These are phyloP conservation scores for Cartodere bifasciata DNA, from an alignment of 2,888 invertebrate genomes.

Conservation along the genomic window DNA sequence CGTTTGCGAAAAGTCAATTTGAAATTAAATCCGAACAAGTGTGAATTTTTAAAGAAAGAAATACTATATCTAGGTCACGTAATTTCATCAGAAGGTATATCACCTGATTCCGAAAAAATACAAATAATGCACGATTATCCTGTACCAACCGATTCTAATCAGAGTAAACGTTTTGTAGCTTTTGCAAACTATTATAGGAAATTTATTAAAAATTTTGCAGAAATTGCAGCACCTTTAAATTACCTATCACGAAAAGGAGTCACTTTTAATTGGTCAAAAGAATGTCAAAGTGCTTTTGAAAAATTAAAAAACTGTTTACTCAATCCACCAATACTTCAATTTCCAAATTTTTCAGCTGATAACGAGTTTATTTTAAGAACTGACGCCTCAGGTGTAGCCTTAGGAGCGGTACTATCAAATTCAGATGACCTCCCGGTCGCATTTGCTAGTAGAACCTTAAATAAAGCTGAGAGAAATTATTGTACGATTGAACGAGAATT, in stretches of 20 bases:
- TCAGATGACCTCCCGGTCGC: constrained; percentile 12
- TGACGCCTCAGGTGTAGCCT: constrained; percentile 10
- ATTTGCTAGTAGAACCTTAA: constrained; percentile 10
- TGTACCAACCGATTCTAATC: constrained; percentile 12
- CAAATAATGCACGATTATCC: constrained; percentile 13
- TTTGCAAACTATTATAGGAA: constrained; percentile 15
- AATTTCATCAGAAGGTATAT: constrained; percentile 11
- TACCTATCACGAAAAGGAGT: constrained; percentile 12
- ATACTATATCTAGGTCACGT: constrained; percentile 14
- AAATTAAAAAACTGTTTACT: constrained; percentile 9
- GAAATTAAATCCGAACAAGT: constrained; percentile 17
- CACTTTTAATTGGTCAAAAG: constrained; percentile 11
- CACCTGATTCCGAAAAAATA: constrained; percentile 14
- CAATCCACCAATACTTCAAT: constrained; percentile 12
- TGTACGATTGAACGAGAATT: constrained; percentile 13
- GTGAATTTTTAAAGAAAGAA: constrained; percentile 16
- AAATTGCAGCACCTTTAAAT: constrained; percentile 11
- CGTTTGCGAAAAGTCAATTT: constrained; percentile 13
- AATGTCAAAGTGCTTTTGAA: constrained; percentile 14
- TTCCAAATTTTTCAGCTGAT: constrained; percentile 9
- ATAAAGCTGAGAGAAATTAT: constrained; percentile 11
- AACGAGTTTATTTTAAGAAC: constrained; percentile 12
- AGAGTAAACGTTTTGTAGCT: constrained; percentile 15
- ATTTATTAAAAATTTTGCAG: constrained; percentile 13
- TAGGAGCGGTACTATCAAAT: constrained; percentile 14